These are phyloP conservation scores for Colinus virginianus DNA, from an alignment of 2,113 vertebrate species.

Conservation along the genomic window DNA sequence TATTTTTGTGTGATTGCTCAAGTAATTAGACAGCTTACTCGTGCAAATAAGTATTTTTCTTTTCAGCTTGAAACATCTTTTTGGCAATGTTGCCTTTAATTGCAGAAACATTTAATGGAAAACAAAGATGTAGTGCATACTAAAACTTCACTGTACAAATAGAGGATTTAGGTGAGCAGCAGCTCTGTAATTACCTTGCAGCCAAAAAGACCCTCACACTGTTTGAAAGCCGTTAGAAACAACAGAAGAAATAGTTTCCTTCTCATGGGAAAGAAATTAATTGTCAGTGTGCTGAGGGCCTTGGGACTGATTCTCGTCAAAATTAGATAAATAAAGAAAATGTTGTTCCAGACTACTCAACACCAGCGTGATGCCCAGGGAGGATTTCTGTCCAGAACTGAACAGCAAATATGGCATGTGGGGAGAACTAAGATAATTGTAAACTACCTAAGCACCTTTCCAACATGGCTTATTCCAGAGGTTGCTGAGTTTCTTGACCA, in stretches of 20 bases:
- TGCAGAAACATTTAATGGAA: constrained; percentile 39
- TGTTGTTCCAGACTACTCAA: background rate
- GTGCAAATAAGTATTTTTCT: constrained; percentile 36
- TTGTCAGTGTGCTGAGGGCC: constrained; percentile 24
- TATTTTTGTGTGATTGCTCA: background rate
- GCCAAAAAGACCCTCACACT: constrained; percentile 34
- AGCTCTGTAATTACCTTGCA: constrained; percentile 66
- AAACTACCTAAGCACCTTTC: background rate
- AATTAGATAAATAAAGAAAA: constrained; percentile 50
- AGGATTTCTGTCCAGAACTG: background rate
- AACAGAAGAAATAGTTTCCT: constrained; percentile 47
- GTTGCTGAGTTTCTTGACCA: background rate
- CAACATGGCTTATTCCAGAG: background rate
- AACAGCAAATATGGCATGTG: background rate
- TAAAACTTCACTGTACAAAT: constrained; percentile 31
- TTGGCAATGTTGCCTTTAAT: constrained; percentile 59
- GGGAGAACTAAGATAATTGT: background rate
- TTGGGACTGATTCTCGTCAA: constrained; percentile 38
- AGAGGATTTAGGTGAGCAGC: constrained; percentile 50
- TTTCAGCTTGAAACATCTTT: constrained; percentile 34
- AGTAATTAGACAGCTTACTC: constrained; percentile 42
- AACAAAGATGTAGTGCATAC: constrained; percentile 17
- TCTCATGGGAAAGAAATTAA: constrained; percentile 54
- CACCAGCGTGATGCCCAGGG: accelerated
- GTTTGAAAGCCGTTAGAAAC: constrained; percentile 53